Base-by-base conservation (phyloP, 2,888 invertebrate species). In the Aleiodes alternator region DNA sequence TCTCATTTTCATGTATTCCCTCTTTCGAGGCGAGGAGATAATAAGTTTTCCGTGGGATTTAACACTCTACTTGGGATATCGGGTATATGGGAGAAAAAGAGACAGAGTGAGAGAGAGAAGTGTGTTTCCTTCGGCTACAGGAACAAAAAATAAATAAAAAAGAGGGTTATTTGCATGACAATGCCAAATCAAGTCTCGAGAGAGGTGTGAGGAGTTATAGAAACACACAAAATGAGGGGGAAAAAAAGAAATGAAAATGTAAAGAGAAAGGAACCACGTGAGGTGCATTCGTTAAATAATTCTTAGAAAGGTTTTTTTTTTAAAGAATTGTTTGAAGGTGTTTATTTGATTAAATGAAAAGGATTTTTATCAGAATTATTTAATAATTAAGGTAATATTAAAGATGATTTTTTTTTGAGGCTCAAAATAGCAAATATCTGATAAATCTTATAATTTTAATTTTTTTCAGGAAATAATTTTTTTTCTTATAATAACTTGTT, bases 81-180 rank as follows among this genome's bases (percentile, higher is more conserved):
- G 14, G 3, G 7, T 4, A 53, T 12, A 7, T 0, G 12, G 0
- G 14, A 7, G 14, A 6, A 53, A 23, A 2, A 23, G 23, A 23
- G 23, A 23, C n/a, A n/a, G n/a, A n/a, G n/a, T n/a, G 23, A 23
- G 23, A 23, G 23, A 23, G 23, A 23, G n/a, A 3, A 12, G 14
- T 14, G 14, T 14, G n/a, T n/a, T n/a, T 14, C 12, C 51, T 53
- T 70, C n/a, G 50, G 59, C 34, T 38, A 2, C 23, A 23, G 6
- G 38, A 38, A 38, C 38, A 38, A 38, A 8, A 38, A 38, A 38
- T 23, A 38, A 38, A 38, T 38, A 38, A 38, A 7, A 56, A 53
- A 69, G 23, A 23, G 61, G 51, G 68, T 53, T 77, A 85, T 84
- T 85, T 85, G 84, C 84, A 84, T 84, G 80, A 84, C 85, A 84